These are phyloP conservation scores for Battus philenor DNA, from an alignment of 1,140 invertebrate genomes.

Conservation along the genomic window DNA sequence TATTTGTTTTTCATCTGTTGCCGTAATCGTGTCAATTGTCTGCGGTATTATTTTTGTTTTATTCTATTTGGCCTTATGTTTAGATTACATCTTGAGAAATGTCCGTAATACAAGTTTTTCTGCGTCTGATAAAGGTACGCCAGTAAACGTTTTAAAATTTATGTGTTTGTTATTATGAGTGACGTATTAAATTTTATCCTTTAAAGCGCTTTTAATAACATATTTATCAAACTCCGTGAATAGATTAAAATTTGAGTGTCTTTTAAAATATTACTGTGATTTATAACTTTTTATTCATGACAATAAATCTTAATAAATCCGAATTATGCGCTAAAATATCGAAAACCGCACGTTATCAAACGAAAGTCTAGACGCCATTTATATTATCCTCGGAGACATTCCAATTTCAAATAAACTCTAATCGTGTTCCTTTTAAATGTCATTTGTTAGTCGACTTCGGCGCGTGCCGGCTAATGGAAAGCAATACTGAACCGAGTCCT, in stretches of 20 bases:
- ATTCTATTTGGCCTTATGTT: background rate
- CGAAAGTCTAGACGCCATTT: slow-evolving; percentile 65
- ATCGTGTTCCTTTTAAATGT: slow-evolving; percentile 66
- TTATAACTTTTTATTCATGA: no score
- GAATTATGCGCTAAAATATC: slow-evolving; percentile 13
- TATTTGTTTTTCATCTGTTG: slow-evolving; percentile 5
- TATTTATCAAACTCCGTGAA: no score
- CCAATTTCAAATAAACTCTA: slow-evolving; percentile 64
- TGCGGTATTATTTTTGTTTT: background rate
- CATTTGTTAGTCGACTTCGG: slow-evolving; percentile 65
- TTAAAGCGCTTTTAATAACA: no score
- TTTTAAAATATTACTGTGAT: no score
- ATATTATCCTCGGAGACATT: slow-evolving; percentile 52
- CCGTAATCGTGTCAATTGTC: background rate
- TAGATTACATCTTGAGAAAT: no score
- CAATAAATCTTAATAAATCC: slow-evolving; percentile 7
- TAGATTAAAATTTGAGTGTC: no score
- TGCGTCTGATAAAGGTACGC: no score
- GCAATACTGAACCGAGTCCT: slow-evolving; percentile 51
- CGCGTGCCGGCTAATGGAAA: slow-evolving; percentile 72
- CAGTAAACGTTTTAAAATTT: no score
- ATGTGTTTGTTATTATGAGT: no score
- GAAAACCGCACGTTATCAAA: slow-evolving; percentile 37
- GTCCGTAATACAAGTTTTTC: no score
- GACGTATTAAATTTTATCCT: no score